These are phyloP conservation scores for Leptinotarsa tumamoca DNA, from an alignment of 2,888 invertebrate genomes.

Conservation along the genomic window DNA sequence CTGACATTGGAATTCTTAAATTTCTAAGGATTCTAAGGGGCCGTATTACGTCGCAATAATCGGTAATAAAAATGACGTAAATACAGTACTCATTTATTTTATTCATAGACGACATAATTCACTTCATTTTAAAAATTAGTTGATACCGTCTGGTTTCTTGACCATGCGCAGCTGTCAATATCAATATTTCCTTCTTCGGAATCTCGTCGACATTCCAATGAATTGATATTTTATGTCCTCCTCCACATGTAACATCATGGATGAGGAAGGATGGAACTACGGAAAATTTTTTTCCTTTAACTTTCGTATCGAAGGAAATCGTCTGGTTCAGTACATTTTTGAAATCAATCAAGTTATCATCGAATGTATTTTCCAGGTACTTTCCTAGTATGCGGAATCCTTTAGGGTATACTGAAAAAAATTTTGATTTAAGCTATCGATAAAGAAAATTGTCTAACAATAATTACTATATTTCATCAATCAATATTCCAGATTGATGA, in stretches of 20 bases:
- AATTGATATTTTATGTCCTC: conserved; percentile 40
- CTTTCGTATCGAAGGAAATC: conserved; percentile 32
- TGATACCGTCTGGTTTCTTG: conserved; percentile 46
- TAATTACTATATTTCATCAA: too few relatives aligned
- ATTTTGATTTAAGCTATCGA: not conserved
- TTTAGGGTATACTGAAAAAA: conserved; percentile 41
- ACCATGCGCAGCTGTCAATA: conserved; percentile 40
- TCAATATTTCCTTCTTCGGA: conserved; percentile 34
- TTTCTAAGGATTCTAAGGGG: too few relatives aligned
- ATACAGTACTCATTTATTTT: not conserved
- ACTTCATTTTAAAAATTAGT: conserved; percentile 40
- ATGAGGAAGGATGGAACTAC: conserved; percentile 22
- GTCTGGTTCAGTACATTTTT: conserved; percentile 30
- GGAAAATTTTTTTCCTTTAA: conserved; percentile 4
- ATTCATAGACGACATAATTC: not conserved
- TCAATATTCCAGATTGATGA: too few relatives aligned
- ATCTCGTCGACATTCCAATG: conserved; percentile 45
- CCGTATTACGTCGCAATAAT: not conserved
- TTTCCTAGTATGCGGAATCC: conserved; percentile 41
- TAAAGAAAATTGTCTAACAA: too few relatives aligned
- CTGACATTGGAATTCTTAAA: too few relatives aligned
- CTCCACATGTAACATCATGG: conserved; percentile 43
- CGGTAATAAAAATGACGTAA: not conserved
- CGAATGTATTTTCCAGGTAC: conserved; percentile 37
- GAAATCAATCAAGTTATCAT: conserved; percentile 31